Evolutionary conservation across 1,140 invertebrate genomes (phyloP), one percentile per base, ranked within the genome.

Genomic region (Achatina immaculata): DNA sequence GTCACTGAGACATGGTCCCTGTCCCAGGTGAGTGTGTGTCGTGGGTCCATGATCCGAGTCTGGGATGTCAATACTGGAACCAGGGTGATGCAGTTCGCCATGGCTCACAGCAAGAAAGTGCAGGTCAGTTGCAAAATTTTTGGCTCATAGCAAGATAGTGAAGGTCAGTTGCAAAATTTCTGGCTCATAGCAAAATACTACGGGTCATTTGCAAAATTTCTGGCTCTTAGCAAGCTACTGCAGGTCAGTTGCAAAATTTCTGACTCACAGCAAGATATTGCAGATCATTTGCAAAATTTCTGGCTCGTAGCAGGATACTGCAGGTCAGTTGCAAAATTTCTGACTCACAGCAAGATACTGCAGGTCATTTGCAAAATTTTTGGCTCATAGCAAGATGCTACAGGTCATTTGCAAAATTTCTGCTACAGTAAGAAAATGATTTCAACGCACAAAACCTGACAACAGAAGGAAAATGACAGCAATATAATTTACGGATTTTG

Each of bases 21-120:
- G 7, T 7, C 7, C 34, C 42, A 79, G 77, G 77, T 79, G 40
- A 79, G 77, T 43, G 77, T 79, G 34, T 79, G 77, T 31, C 38
- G 42, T 21, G 77, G 77, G 43, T 68, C 77, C 9, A 71, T 71
- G 66, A 43, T 79, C 16, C 77, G 77, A n/a, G 77, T 79, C 40
- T 79, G 77, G 77, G 77, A 79, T 31, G 16, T 79, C n/a, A 79
- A 24, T 34, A 79, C 77, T 16, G 77, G 77, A 16, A 79, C 77
- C 14, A 31, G 77, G 34, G 77, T 79, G 14, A 79, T 79, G 77
- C 77, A 79, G 66, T 79, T 79, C 38, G 43, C 21, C 6, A 79
- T 69, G 66, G 77, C 77, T 1, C 77, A 79, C 48, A 36, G 43
- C 42, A 79, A 79, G 66, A 79, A 79, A 38, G 66, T 34, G 2